Base-by-base conservation (phyloP, 1,140 invertebrate genomes). In the Papilio glaucus region DNA sequence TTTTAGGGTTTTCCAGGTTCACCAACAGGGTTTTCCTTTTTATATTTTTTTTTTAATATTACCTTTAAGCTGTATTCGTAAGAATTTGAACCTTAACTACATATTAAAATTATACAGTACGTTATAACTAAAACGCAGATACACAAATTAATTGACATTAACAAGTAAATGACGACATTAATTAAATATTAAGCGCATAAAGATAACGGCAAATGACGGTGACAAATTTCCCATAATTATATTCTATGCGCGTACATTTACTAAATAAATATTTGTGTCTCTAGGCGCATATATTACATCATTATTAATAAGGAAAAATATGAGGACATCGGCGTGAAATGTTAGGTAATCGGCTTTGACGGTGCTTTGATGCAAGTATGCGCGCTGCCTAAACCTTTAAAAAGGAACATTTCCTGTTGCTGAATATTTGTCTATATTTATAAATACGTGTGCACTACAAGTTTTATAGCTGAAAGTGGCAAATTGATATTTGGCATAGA, bases 281-380 rank as follows among this genome's bases (percentile, higher is more conserved):
- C 42, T 45, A 45, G 18, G 15, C 15, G 45, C 1, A 49, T 21
- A 49, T 33, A 60, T 60, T 65, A 65, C 62, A 37, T 65, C 7
- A 65, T 39, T 65, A 33, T 29, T 65, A 39, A 65, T 65, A 65
- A 65, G 62, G 62, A 65, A 65, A 65, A 41, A 39, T 39, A 39
- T 41, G 37, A 18, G 37, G 37, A 63, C 18, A 38, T 33, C n/a
- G 2, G 57, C 6, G 3, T 60, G 5, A 65, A 65, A n/a, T 62
- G 29, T 65, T 65, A 5, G 9, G 33, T 65, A 65, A 41, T 65
- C 33, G n/a, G 15, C 3, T n/a, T n/a, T 0, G 29, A 29, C 9
- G n/a, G 8, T 13, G 53, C 21, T 10, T 15, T 15, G 7, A 61
- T 61, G 60, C 60, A 37, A n/a, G 13, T 18, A 37, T 61, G 5